A percentile compares a stretch with the other conserved stretches of the same genome.
Conservation (phyloP, 2,113 vertebrate species). For the Callionymus lyra region DNA sequence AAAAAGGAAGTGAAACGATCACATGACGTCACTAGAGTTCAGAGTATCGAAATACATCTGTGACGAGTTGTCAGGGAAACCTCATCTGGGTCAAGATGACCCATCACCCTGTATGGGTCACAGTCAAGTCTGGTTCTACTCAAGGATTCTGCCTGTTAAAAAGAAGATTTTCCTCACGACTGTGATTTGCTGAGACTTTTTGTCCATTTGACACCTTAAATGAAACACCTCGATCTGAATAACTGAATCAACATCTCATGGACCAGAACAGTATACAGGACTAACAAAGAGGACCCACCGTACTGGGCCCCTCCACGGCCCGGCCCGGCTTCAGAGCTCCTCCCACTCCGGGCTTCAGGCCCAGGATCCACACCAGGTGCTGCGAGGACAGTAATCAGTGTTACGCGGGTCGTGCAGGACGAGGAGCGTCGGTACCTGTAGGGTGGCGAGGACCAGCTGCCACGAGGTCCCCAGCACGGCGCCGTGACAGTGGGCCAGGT, state of each 20-base stretch:
- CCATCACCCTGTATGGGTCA: no score
- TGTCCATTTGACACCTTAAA: no score
- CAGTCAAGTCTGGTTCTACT: no score
- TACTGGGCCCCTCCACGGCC: slow-evolving; percentile 94
- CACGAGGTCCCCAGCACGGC: slow-evolving; percentile 91
- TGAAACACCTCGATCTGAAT: no score
- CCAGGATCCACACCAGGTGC: slow-evolving; percentile 98
- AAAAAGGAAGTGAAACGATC: no score
- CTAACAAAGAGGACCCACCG: slow-evolving; percentile 67
- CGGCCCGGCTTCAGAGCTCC: slow-evolving; percentile 93
- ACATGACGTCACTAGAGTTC: no score
- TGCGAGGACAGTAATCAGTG: slow-evolving; percentile 40
- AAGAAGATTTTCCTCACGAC: no score
- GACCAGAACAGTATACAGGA: neutral
- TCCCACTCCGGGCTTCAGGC: slow-evolving; percentile 86
- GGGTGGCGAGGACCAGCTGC: slow-evolving; percentile 94
- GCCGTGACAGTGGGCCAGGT: slow-evolving; percentile 93
- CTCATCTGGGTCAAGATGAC: no score
- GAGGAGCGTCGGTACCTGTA: slow-evolving; percentile 76
- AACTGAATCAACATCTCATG: neutral
- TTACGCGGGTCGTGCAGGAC: neutral
- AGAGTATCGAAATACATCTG: no score
- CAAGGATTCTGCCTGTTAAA: no score
- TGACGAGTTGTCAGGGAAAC: no score
- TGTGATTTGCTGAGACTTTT: no score